Evolutionary conservation across 1,140 invertebrate genomes (phyloP).

Genomic region (Mercenaria mercenaria): DNA sequence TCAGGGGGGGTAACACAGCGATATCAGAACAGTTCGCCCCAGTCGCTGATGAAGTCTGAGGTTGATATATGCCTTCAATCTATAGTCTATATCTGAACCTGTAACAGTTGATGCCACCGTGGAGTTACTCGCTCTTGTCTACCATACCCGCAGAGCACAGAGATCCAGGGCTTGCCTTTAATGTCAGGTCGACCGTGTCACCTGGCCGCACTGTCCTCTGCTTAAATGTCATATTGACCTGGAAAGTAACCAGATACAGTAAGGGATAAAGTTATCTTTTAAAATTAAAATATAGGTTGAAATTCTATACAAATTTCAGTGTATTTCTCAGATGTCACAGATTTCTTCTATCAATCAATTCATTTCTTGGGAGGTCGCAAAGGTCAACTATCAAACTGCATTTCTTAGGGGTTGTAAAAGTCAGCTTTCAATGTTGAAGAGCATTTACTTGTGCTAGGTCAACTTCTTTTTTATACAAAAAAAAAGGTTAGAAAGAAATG

Average conservation of each 20-base stretch:
- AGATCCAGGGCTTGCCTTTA: constrained; percentile 87
- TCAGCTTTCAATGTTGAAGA: too few species aligned
- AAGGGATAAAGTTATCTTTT: too few species aligned
- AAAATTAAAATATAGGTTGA: not conserved
- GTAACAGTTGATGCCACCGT: constrained; percentile 83
- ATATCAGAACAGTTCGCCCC: constrained; percentile 47
- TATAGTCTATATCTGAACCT: constrained; percentile 37
- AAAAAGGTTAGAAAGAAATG: too few species aligned
- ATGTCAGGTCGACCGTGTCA: constrained; percentile 85
- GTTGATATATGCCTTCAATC: constrained; percentile 40
- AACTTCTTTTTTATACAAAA: too few species aligned
- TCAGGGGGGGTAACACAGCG: constrained; percentile 30
- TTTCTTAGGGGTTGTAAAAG: too few species aligned
- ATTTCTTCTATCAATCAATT: too few species aligned
- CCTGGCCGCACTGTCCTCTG: constrained; percentile 87
- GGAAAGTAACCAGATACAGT: constrained; percentile 12
- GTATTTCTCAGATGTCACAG: too few species aligned
- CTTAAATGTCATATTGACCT: constrained; percentile 86
- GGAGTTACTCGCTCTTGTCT: constrained; percentile 88
- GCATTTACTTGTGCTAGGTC: too few species aligned
- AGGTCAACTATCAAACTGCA: too few species aligned
- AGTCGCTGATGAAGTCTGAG: constrained; percentile 56
- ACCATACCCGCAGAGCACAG: constrained; percentile 88
- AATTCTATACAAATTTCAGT: too few species aligned
- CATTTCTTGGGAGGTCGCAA: too few species aligned